These are phyloP conservation scores for Coracopsis vasa DNA, from an alignment of 2,113 vertebrate species.

Conservation along the genomic window DNA sequence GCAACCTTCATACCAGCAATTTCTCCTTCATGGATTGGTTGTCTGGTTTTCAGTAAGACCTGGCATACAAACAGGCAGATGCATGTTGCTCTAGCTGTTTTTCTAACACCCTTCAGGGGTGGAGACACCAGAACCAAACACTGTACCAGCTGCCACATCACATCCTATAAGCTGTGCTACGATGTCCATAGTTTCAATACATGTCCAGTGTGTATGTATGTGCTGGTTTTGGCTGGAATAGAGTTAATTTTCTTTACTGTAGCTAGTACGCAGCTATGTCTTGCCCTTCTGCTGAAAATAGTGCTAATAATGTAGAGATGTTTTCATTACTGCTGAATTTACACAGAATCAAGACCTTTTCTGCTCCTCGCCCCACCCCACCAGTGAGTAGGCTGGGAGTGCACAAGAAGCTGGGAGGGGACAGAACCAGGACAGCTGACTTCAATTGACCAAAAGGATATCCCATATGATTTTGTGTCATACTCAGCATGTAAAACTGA, in stretches of 20 bases:
- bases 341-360: not conserved
- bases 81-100: not conserved
- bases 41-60: not conserved
- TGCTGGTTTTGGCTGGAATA: not conserved
- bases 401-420: not conserved
- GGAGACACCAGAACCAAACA: not conserved
- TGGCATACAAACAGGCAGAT: not conserved
- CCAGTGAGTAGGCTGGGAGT: not conserved
- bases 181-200: not conserved
- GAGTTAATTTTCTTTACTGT: not conserved
- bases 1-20: not conserved
- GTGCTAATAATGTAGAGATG: not conserved
- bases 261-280: not conserved
- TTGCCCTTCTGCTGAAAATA: not conserved
- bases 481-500: not conserved
- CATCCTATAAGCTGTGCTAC: not conserved
- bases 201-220: rapidly evolving
- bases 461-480: not conserved
- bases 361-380: not conserved
- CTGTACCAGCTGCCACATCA: not conserved
- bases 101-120: not conserved
- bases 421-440: not conserved
- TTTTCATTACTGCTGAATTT: not conserved
- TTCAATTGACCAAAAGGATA: not conserved
- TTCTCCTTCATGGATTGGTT: not conserved